Evolutionary conservation across 2,797 vertebrate species (phyloP).

Genomic region (Crocodylus rhombifer): DNA sequence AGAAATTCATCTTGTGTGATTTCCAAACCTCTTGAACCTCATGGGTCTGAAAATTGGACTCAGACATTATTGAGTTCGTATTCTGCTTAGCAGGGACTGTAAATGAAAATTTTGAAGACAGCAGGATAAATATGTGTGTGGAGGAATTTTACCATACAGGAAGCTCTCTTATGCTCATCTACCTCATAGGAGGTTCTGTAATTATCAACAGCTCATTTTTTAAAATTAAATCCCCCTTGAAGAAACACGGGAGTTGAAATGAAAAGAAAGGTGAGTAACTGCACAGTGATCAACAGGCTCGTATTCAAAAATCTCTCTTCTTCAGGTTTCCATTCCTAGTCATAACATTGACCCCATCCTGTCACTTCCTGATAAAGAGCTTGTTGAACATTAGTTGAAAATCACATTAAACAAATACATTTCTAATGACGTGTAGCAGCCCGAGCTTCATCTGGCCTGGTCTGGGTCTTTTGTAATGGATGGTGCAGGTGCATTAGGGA

Average conservation of each 20-base stretch:
- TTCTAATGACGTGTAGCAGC: background rate
- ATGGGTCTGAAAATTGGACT: fast-evolving
- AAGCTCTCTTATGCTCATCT: background rate
- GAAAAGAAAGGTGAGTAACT: background rate
- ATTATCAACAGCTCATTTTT: background rate
- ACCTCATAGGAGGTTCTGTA: fast-evolving
- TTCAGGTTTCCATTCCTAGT: background rate
- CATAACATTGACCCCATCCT: background rate
- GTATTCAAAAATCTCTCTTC: background rate
- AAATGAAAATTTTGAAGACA: background rate
- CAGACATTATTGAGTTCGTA: background rate
- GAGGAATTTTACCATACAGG: fast-evolving
- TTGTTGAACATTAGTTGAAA: background rate
- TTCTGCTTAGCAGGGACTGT: background rate
- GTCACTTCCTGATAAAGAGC: background rate
- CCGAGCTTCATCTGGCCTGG: background rate
- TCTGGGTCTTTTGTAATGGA: too few species aligned
- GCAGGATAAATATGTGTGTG: fast-evolving
- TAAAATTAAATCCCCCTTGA: background rate
- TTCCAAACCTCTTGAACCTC: background rate
- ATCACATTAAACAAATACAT: background rate
- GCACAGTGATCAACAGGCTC: too few species aligned
- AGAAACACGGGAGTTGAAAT: background rate
- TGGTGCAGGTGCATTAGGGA: background rate
- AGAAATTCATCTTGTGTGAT: background rate